Percentiles rank a stretch among this genome's conserved stretches.
These are phyloP conservation scores for Harpagifer antarcticus DNA, from an alignment of 2,797 vertebrate genomes.

Conservation along the genomic window DNA sequence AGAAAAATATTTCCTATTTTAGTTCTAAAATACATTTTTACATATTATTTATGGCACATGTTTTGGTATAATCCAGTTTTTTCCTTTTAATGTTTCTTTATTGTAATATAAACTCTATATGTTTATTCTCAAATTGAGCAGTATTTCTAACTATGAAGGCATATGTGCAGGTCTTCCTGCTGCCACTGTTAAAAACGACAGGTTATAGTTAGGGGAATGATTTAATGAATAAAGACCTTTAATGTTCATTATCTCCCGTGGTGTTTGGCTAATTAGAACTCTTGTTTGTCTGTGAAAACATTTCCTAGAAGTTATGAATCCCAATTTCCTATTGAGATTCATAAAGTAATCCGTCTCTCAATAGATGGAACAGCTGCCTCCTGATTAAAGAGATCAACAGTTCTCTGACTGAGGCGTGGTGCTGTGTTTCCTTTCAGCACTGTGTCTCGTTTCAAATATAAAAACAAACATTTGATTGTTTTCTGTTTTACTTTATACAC, in stretches of 20 bases:
- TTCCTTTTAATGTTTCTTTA: too few relatives aligned
- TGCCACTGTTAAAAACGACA: neutral
- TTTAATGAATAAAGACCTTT: fast-evolving
- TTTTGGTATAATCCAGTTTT: too few relatives aligned
- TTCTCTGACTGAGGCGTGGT: neutral
- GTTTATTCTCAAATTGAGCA: too few relatives aligned
- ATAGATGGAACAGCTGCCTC: neutral
- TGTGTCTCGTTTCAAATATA: neutral
- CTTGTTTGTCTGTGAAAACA: neutral
- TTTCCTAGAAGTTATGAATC: neutral
- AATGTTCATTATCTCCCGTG: too few relatives aligned
- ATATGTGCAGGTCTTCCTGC: neutral
- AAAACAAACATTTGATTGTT: neutral
- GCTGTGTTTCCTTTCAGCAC: neutral
- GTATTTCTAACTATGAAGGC: too few relatives aligned
- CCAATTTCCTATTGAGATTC: neutral
- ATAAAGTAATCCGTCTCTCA: neutral
- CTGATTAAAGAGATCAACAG: neutral
- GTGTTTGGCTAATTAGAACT: neutral
- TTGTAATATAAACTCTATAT: too few relatives aligned
- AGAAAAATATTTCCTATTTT: too few relatives aligned
- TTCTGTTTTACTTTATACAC: neutral
- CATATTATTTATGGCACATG: too few relatives aligned
- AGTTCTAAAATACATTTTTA: too few relatives aligned
- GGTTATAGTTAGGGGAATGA: neutral